Base-by-base conservation (phyloP, 1,140 invertebrate genomes). In the Hylyphantes graminicola region DNA sequence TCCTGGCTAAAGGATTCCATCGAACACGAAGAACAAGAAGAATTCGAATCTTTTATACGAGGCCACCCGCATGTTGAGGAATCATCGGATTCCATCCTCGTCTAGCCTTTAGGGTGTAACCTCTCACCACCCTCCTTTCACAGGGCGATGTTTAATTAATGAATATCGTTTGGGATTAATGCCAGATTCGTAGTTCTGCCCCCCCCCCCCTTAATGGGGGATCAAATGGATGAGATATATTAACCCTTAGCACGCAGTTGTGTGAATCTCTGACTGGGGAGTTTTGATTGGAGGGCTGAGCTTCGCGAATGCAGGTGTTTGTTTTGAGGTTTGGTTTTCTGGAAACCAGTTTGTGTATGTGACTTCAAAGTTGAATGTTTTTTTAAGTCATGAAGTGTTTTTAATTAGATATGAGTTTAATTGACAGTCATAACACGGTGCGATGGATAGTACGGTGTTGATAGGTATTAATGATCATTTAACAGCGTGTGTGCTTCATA, bases 191-290 rank as follows among this genome's bases (percentile, higher is more conserved):
- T 35, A 35, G 35, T 35, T 35, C 35, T 35, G 19, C 48, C 72
- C 50, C 65, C 78, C 68, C 55, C 55, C 68, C 17, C 80, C 72
- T 61, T 74, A 83, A 83, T 83, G 72, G 80, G 72, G 72, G 80
- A 83, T 83, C 80, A 83, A 83, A 83, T 83, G 70, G 80, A 83
- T 74, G 80, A 83, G 72, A 83, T 83, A 75, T 74, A 83, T 83
- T 83, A 83, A 83, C 80, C 80, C 80, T 83, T 83, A 35, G 80
- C 80, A 83, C 80, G 80, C 80, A 83, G 80, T 75, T 55, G 68
- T 65, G 50, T 65, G 63, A 64, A 74, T 83, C 67, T 75, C 17
- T 51, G 70, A 83, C 54, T 65, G 61, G 2, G 21, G 63, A 59
- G 72, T 57, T 74, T 74, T 70, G 67, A 70, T 70, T 70, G 67